These are phyloP conservation scores for Melanostoma scalare DNA, from an alignment of 2,888 invertebrate species.

Conservation along the genomic window DNA sequence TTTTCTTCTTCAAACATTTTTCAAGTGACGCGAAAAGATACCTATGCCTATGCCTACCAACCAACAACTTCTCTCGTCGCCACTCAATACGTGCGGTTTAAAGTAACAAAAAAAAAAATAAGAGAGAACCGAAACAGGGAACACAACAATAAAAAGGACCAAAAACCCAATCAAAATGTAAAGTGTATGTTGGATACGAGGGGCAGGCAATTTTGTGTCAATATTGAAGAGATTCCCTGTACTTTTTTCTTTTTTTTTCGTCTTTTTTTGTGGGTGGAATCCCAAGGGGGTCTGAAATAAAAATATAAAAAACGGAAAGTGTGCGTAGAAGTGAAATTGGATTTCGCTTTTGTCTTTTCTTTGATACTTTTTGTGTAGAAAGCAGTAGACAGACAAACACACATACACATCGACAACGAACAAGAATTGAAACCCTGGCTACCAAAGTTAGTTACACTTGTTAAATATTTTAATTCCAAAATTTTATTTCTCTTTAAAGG, in stretches of 20 bases:
- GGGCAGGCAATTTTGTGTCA: constrained; percentile 62
- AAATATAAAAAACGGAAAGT: not conserved
- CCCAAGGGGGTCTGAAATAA: constrained; percentile 44
- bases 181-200: constrained; percentile 39
- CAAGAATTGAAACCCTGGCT: not conserved
- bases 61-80: constrained; percentile 44
- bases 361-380: constrained; percentile 42
- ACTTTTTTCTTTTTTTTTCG: not conserved
- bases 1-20: constrained; percentile 30
- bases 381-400: not conserved
- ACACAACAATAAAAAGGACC: constrained; percentile 46
- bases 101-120: constrained; percentile 6
- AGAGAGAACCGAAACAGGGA: not conserved
- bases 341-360: constrained; percentile 62
- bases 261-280: not conserved
- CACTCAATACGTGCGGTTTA: constrained; percentile 69
- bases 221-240: constrained; percentile 53
- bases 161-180: constrained; percentile 61
- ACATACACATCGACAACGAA: not conserved
- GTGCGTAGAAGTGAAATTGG: constrained; percentile 53
- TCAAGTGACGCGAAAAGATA: constrained; percentile 61
- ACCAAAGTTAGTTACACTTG: constrained; percentile 51
- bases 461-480: constrained; percentile 60
- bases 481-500: constrained; percentile 42
- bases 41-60: constrained; percentile 1